phyloP scores from a whole-genome alignment of 2,113 vertebrate genomes.

The Prionailurus bengalensis region DNA sequence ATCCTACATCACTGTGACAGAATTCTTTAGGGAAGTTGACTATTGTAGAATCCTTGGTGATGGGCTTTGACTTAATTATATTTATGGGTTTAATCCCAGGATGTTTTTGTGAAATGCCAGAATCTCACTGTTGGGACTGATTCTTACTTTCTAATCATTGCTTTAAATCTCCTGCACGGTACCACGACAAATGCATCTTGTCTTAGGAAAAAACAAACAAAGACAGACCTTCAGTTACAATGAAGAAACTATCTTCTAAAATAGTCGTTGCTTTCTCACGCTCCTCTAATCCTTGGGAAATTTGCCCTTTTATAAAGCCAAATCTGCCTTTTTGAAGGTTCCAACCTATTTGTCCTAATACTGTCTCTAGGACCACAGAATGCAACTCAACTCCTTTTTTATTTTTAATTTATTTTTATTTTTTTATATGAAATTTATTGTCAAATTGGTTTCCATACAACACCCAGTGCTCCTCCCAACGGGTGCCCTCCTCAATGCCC shows the following conservation, averaged over 20 bases:
- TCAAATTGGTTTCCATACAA: no score
- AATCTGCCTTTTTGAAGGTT: background rate
- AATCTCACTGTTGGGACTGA: constrained; percentile 22
- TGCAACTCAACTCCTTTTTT: background rate
- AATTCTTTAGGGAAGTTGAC: background rate
- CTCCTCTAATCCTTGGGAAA: background rate
- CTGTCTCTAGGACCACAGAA: background rate
- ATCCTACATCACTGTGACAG: background rate
- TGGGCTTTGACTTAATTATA: constrained; percentile 52
- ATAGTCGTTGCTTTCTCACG: background rate
- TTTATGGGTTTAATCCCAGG: constrained; percentile 23
- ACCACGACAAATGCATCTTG: background rate
- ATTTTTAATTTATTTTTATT: background rate
- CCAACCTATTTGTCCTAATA: background rate
- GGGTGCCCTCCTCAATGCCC: no score
- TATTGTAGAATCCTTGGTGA: background rate
- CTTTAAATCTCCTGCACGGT: constrained; percentile 22
- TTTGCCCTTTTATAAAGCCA: background rate
- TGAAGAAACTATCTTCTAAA: background rate
- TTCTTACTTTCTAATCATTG: background rate
- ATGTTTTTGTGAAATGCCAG: constrained; percentile 35
- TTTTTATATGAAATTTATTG: no score
- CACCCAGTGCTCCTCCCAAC: no score
- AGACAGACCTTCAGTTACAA: background rate
- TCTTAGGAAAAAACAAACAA: background rate